A percentile compares a stretch with the other conserved stretches of the same genome.
Conservation (phyloP, 2,888 invertebrate species). For the Lymantria monacha region DNA sequence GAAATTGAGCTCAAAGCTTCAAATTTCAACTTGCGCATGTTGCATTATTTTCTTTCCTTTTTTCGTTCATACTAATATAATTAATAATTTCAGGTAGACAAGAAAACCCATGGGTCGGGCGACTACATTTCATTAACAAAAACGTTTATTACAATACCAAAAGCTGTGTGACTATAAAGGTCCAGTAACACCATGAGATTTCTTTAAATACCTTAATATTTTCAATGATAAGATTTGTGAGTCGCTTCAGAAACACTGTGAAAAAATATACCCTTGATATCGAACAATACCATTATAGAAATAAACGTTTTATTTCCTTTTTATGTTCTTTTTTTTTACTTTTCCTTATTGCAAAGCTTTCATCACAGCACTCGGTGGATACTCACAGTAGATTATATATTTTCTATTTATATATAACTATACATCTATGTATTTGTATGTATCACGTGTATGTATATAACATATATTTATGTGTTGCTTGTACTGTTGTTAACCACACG, state of each 20-base stretch:
- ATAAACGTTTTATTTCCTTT: slow-evolving; percentile 72
- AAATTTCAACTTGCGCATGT: slow-evolving; percentile 55
- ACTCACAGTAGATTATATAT: slow-evolving; percentile 68
- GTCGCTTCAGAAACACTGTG: slow-evolving; percentile 27
- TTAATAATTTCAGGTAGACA: slow-evolving; percentile 81
- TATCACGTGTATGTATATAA: slow-evolving; percentile 51
- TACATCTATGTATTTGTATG: slow-evolving; percentile 40
- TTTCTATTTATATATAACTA: slow-evolving; percentile 41
- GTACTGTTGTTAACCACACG: slow-evolving; percentile 68
- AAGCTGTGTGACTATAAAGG: slow-evolving; percentile 66
- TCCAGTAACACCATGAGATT: slow-evolving; percentile 54
- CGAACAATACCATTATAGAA: slow-evolving; percentile 37
- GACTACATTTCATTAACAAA: slow-evolving; percentile 73
- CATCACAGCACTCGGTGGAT: slow-evolving; percentile 80
- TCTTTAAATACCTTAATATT: slow-evolving; percentile 40
- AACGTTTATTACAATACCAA: slow-evolving; percentile 55
- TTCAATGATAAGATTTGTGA: slow-evolving; percentile 29
- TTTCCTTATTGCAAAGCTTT: slow-evolving; percentile 75
- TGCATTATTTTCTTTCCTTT: slow-evolving; percentile 54
- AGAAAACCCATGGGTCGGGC: slow-evolving; percentile 80
- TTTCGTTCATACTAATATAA: slow-evolving; percentile 80
- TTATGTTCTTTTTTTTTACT: slow-evolving; percentile 68
- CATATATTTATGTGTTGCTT: slow-evolving; percentile 63
- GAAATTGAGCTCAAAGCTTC: slow-evolving; percentile 42
- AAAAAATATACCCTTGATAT: slow-evolving; percentile 30